A percentile compares a stretch with the other conserved stretches of the same genome.
phyloP scores from a whole-genome alignment of 1,140 invertebrate species.

The Brachionus rubens region DNA sequence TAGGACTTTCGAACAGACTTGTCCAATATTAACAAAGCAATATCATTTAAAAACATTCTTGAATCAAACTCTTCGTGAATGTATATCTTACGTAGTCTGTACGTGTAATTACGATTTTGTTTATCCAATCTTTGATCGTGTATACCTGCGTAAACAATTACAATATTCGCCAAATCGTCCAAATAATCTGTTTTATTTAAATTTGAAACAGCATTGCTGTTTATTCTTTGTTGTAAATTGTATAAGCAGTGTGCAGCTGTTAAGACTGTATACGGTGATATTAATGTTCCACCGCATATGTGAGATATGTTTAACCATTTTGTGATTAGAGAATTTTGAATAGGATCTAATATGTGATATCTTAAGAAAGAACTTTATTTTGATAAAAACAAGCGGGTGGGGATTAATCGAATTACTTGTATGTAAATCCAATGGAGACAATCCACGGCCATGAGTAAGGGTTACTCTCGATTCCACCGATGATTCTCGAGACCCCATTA shows the following conservation, averaged over 20 bases:
- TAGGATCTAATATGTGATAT: not conserved
- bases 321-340: not conserved
- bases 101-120: not conserved
- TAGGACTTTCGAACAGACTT: not conserved
- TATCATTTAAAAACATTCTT: conserved; percentile 19
- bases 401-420: too few relatives aligned
- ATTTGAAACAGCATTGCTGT: not conserved
- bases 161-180: not conserved
- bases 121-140: conserved; percentile 17
- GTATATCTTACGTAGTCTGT: not conserved
- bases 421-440: conserved; percentile 28
- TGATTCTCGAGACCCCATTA: not conserved
- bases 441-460: conserved; percentile 33
- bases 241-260: conserved; percentile 36
- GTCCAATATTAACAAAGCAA: conserved; percentile 10
- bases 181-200: not conserved
- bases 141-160: conserved; percentile 9
- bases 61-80: conserved; percentile 10
- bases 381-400: too few relatives aligned
- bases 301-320: conserved; percentile 28
- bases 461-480: not conserved
- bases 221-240: not conserved
- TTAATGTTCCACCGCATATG: conserved; percentile 28
- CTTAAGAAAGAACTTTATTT: not conserved
- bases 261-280: conserved; percentile 5